These are phyloP conservation scores for Tiliacea citrago DNA, from an alignment of 2,888 invertebrate genomes.

Conservation along the genomic window DNA sequence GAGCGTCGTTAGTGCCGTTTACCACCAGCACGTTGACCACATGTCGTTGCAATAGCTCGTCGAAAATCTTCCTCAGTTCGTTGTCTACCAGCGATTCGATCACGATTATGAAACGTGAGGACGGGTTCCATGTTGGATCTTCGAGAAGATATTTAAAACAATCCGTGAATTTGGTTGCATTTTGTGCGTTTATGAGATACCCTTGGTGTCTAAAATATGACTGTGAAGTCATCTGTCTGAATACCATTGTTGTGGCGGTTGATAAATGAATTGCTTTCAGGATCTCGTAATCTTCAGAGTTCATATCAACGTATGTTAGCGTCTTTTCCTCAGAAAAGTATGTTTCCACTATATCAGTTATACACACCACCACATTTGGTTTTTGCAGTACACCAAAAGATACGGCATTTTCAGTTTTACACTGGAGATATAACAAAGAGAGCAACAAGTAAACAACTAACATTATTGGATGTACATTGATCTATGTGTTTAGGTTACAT, in stretches of 20 bases:
- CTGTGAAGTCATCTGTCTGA: constrained; percentile 10
- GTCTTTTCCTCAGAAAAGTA: constrained; percentile 52
- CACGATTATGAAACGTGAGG: constrained; percentile 71
- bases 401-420: neutral
- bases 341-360: constrained; percentile 50
- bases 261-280: constrained; percentile 59
- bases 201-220: constrained; percentile 44
- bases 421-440: constrained; percentile 7
- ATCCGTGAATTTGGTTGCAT: constrained; percentile 58
- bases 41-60: constrained; percentile 68
- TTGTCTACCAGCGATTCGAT: constrained; percentile 55
- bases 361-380: constrained; percentile 36
- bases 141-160: constrained; percentile 58
- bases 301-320: constrained; percentile 54
- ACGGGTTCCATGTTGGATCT: constrained; percentile 73
- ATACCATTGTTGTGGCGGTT: constrained; percentile 15
- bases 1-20: constrained; percentile 67
- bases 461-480: constrained; percentile 17
- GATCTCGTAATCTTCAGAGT: constrained; percentile 40
- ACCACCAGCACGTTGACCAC: constrained; percentile 73
- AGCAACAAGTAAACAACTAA: constrained; percentile 20
- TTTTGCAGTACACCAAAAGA: neutral
- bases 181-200: constrained; percentile 69
- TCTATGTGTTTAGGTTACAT: neutral
- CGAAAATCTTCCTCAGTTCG: constrained; percentile 69